Conservation (phyloP, 2,113 vertebrate species). For the Ploceus nigricollis region DNA sequence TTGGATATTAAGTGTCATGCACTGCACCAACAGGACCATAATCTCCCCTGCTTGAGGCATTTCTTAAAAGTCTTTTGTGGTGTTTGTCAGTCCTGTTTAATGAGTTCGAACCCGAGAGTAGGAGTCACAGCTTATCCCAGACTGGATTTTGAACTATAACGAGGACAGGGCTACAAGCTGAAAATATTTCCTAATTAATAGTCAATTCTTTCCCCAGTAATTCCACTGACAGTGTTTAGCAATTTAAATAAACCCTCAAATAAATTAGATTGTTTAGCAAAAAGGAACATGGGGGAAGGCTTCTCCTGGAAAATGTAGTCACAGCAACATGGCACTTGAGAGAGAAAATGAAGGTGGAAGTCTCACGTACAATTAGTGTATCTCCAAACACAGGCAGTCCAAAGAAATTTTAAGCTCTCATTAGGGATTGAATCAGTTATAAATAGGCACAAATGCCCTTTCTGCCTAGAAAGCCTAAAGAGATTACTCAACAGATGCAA, state of each 20-base stretch:
- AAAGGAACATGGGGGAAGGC: neutral
- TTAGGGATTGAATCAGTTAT: slow-evolving; percentile 27
- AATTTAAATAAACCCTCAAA: slow-evolving; percentile 12
- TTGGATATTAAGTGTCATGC: fast-evolving
- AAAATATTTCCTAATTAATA: neutral
- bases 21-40: neutral
- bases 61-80: neutral
- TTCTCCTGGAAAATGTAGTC: neutral
- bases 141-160: neutral
- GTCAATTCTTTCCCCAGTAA: neutral
- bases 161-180: neutral
- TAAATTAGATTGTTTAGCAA: neutral
- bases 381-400: neutral
- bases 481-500: neutral
- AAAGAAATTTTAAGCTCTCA: slow-evolving; percentile 9
- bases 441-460: slow-evolving; percentile 16
- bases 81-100: neutral
- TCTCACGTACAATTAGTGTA: neutral
- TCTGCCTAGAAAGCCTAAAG: neutral
- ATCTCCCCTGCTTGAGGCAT: neutral
- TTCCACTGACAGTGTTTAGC: neutral
- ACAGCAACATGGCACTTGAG: neutral
- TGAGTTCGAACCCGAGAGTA: neutral
- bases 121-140: neutral
- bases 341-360: neutral